Evolutionary conservation across 2,113 vertebrate species (phyloP).

Genomic region (Strix uralensis): DNA sequence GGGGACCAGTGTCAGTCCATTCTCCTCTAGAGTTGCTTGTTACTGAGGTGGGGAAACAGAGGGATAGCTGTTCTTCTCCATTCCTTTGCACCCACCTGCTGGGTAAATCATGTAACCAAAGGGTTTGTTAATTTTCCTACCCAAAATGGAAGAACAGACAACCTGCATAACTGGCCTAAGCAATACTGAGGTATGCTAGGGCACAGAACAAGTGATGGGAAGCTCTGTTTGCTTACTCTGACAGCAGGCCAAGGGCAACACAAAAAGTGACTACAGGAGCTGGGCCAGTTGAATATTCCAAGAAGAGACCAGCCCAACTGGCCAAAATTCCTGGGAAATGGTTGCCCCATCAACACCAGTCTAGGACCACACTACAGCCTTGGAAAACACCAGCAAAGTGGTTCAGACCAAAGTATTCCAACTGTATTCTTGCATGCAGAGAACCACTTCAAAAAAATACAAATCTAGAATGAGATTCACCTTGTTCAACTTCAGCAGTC

Average conservation of each 20-base stretch:
- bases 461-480: not conserved
- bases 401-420: not conserved
- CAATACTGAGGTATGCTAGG: not conserved
- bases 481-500: not conserved
- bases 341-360: fast-evolving
- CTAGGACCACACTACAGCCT: not conserved
- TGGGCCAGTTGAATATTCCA: not conserved
- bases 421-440: not conserved
- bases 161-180: not conserved
- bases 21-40: not conserved
- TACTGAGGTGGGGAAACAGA: not conserved
- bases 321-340: not conserved
- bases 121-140: not conserved
- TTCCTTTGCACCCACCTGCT: not conserved
- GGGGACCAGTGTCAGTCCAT: not conserved
- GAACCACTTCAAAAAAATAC: not conserved
- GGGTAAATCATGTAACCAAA: not conserved
- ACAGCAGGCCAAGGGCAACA: not conserved
- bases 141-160: not conserved
- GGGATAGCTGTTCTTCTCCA: not conserved
- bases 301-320: not conserved
- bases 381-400: not conserved
- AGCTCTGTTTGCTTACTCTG: not conserved
- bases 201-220: not conserved
- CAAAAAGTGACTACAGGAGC: not conserved